A percentile compares a stretch with the other conserved stretches of the same genome.
Conservation (phyloP, 2,797 vertebrate genomes). For the Microcaecilia unicolor region DNA sequence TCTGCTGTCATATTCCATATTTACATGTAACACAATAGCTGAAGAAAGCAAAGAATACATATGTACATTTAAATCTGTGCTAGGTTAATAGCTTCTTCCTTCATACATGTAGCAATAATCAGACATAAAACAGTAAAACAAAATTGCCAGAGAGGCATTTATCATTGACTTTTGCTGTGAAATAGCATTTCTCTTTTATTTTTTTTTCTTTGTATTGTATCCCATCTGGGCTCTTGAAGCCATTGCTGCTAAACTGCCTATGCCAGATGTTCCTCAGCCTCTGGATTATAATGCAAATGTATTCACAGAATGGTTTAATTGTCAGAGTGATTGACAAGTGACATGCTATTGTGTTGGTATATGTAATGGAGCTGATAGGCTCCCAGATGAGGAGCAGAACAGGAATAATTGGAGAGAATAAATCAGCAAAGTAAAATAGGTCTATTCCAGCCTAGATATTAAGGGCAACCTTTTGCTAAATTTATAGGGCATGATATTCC, state of each 20-base stretch:
- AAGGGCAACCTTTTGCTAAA: too few relatives aligned
- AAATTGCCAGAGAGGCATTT: background rate
- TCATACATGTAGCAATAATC: background rate
- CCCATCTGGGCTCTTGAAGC: constrained; percentile 1
- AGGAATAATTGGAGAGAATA: too few relatives aligned
- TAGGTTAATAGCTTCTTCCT: constrained; percentile 1
- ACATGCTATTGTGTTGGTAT: background rate
- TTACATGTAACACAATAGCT: too few relatives aligned
- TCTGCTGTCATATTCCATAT: too few relatives aligned
- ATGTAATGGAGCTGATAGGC: background rate
- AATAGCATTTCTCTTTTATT: too few relatives aligned
- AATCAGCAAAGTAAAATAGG: too few relatives aligned
- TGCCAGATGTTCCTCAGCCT: constrained; percentile 2
- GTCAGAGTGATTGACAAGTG: constrained; percentile 3
- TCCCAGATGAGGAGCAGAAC: background rate
- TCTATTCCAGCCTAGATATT: too few relatives aligned
- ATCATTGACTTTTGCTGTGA: too few relatives aligned
- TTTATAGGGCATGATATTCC: too few relatives aligned
- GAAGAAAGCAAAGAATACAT: too few relatives aligned
- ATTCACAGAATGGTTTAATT: background rate
- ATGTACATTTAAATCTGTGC: constrained; percentile 14
- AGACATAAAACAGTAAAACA: background rate
- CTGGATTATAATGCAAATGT: constrained; percentile 9
- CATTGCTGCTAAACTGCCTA: background rate
- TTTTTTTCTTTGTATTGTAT: background rate